Conservation (phyloP, 2,797 vertebrate species). For the Tragopan temminckii region DNA sequence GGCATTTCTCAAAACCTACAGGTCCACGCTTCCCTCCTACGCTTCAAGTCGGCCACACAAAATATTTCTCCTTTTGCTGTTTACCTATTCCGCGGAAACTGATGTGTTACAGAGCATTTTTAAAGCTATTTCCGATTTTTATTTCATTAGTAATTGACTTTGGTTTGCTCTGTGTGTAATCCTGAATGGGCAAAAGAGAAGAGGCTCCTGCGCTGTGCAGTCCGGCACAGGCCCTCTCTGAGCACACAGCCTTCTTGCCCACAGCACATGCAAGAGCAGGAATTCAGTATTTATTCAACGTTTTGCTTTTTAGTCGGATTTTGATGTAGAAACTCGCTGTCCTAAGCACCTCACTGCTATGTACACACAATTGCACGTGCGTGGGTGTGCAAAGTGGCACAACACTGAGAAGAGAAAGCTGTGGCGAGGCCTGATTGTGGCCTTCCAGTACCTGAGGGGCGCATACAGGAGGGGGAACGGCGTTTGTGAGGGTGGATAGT, state of each 20-base stretch:
- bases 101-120: neutral
- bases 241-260: neutral
- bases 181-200: neutral
- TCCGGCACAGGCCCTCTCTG: neutral
- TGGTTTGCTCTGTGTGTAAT: neutral
- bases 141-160: neutral
- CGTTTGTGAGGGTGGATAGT: too few relatives aligned
- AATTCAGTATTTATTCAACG: fast-evolving
- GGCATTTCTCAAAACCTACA: neutral
- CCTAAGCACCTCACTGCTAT: neutral
- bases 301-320: neutral
- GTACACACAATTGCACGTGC: too few relatives aligned
- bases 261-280: fast-evolving
- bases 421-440: too few relatives aligned
- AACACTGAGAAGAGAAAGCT: too few relatives aligned
- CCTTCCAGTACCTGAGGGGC: too few relatives aligned
- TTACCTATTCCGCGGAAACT: neutral
- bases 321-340: neutral
- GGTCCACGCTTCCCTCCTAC: neutral
- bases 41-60: neutral
- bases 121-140: neutral
- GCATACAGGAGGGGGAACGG: too few relatives aligned
- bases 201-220: neutral
- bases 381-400: too few relatives aligned
- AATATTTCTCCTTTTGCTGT: neutral